phyloP scores from a whole-genome alignment of 2,797 vertebrate species.

The Crax fasciolata region DNA sequence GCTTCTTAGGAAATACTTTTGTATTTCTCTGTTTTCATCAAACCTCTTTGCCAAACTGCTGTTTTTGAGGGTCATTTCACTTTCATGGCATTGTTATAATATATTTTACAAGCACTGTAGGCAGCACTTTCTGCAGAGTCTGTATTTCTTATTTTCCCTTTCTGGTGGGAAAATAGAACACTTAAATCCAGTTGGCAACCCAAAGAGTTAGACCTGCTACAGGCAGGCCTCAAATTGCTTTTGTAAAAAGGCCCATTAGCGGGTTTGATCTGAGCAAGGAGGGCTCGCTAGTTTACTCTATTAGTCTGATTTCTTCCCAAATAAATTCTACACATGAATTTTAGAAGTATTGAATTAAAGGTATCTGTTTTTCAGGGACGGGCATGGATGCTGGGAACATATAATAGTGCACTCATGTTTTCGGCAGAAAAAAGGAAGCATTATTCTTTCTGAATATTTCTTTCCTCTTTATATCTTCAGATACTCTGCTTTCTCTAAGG shows the following conservation, averaged over 20 bases:
- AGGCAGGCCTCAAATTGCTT: slow-evolving; percentile 15
- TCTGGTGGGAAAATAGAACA: slow-evolving; percentile 35
- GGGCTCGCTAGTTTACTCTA: slow-evolving; percentile 45
- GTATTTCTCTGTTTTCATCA: background rate
- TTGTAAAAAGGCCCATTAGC: slow-evolving; percentile 13
- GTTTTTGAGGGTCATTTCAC: background rate
- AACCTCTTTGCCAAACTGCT: background rate
- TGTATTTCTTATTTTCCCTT: slow-evolving; percentile 36
- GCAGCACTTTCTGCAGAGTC: slow-evolving; percentile 7
- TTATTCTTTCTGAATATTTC: slow-evolving; percentile 62
- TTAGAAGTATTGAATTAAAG: slow-evolving; percentile 51
- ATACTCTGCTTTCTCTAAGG: slow-evolving; percentile 75
- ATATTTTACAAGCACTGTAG: background rate
- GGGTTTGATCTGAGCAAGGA: slow-evolving; percentile 51
- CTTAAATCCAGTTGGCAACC: slow-evolving; percentile 13
- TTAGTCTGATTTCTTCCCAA: background rate
- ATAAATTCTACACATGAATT: slow-evolving; percentile 51
- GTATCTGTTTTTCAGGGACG: slow-evolving; percentile 53
- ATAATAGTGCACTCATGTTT: slow-evolving; percentile 17
- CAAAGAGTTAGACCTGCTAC: slow-evolving; percentile 31
- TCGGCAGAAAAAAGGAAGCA: slow-evolving; percentile 29
- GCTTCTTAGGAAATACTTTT: background rate
- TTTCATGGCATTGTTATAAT: background rate
- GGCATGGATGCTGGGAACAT: slow-evolving; percentile 34
- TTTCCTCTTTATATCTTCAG: slow-evolving; percentile 73